Percentiles rank a stretch among this genome's conserved stretches.
phyloP scores from a whole-genome alignment of 2,888 invertebrate species.

The Philonicus albiceps region DNA sequence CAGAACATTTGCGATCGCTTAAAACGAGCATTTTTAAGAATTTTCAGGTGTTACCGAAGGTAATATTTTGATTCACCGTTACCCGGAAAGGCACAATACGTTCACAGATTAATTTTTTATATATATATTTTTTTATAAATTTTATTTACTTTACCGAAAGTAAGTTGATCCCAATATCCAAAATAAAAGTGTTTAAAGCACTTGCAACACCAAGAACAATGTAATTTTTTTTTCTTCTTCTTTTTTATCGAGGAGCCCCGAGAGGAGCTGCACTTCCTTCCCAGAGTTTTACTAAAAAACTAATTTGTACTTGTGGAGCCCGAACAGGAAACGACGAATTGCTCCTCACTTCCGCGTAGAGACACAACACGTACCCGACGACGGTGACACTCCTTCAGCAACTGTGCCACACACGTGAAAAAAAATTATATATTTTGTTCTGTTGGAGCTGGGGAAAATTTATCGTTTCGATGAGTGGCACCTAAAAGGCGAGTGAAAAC shows the following conservation, averaged over 20 bases:
- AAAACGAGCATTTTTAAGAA: background rate
- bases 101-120: background rate
- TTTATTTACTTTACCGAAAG: background rate
- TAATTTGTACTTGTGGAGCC: constrained; percentile 24
- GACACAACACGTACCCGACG: background rate
- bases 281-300: constrained; percentile 17
- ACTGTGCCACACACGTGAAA: background rate
- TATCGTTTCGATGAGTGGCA: background rate
- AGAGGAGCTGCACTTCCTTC: constrained; percentile 11
- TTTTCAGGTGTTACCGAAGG: background rate
- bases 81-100: background rate
- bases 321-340: constrained; percentile 26
- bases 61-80: background rate
- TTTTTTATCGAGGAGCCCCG: background rate
- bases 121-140: background rate
- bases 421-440: background rate
- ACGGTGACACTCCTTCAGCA: background rate
- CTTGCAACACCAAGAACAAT: background rate
- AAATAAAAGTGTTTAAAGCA: background rate
- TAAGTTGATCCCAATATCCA: background rate
- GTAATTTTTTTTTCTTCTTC: too few species aligned
- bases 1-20: background rate
- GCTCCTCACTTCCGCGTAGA: constrained; percentile 29
- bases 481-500: background rate
- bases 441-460: background rate